Conservation (phyloP, 2,888 invertebrate species). For the Leptinotarsa haldemani region DNA sequence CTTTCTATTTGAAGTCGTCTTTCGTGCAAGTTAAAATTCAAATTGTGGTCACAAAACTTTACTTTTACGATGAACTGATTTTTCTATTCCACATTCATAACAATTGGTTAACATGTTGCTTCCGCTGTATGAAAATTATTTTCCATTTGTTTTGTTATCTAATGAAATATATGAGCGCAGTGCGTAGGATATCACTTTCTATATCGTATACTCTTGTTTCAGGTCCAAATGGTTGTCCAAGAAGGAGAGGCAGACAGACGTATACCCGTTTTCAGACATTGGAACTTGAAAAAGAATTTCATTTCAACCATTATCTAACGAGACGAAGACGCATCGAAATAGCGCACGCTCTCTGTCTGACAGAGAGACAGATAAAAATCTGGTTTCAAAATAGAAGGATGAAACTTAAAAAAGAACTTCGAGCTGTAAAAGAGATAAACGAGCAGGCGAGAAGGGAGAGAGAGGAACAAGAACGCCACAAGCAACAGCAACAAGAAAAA, state of each 20-base stretch:
- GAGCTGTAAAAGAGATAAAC: conserved; percentile 95
- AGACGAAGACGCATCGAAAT: conserved; percentile 96
- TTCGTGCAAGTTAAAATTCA: too few species aligned
- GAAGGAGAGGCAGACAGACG: conserved; percentile 94
- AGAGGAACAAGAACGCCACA: conserved; percentile 91
- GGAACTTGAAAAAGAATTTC: conserved; percentile 98
- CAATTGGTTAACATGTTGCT: too few species aligned
- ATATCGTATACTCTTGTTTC: conserved; percentile 65
- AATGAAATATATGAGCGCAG: neutral
- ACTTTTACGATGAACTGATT: too few species aligned
- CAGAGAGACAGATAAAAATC: conserved; percentile 96
- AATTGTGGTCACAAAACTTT: too few species aligned
- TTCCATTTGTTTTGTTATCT: too few species aligned
- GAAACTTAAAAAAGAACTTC: conserved; percentile 95
- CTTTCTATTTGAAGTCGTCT: too few species aligned
- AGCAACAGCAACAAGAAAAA: conserved; percentile 89
- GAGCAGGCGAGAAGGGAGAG: conserved; percentile 91
- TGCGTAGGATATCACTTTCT: conserved; percentile 11
- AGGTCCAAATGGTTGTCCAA: conserved; percentile 96
- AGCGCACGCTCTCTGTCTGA: conserved; percentile 94
- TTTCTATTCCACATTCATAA: too few species aligned
- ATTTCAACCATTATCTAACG: conserved; percentile 97
- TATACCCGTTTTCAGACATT: conserved; percentile 98
- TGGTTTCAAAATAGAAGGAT: conserved; percentile 97
- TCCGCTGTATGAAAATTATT: too few species aligned